Percentiles rank a stretch among this genome's conserved stretches.
Conservation (phyloP, 2,797 vertebrate species). For the Bovichtus variegatus region DNA sequence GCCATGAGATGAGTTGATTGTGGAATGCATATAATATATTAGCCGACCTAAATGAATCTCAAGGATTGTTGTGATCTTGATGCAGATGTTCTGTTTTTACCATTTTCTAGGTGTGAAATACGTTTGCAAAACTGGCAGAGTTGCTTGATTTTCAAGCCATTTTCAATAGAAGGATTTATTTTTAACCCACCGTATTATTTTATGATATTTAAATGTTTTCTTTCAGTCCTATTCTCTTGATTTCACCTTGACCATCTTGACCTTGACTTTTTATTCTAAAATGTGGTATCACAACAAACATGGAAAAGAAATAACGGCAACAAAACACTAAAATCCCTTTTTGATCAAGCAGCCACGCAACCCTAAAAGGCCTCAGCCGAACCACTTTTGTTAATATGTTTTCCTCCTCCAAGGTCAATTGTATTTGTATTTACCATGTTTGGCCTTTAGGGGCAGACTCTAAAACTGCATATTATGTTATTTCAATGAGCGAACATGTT, state of each 20-base stretch:
- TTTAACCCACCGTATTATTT: not conserved
- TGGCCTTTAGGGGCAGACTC: constrained; percentile 41
- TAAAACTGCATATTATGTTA: constrained; percentile 31
- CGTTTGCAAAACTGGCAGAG: not conserved
- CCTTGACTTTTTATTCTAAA: constrained; percentile 35
- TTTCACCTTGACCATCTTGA: constrained; percentile 42
- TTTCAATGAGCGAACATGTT: constrained; percentile 30
- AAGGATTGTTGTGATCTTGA: not conserved
- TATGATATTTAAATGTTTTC: not conserved
- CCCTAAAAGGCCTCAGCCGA: not conserved
- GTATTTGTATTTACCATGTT: constrained; percentile 37
- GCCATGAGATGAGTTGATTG: constrained; percentile 20
- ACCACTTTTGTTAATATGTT: not conserved
- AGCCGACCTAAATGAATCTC: constrained; percentile 8
- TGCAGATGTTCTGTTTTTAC: not conserved
- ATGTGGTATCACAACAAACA: not conserved
- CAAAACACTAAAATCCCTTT: not conserved
- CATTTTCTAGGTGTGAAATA: not conserved
- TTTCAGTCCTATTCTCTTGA: not conserved
- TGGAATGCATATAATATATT: constrained; percentile 10
- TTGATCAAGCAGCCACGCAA: not conserved
- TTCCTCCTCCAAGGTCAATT: constrained; percentile 46
- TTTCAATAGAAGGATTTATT: not conserved
- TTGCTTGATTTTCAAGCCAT: not conserved
- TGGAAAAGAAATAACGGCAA: constrained; percentile 6